Evolutionary conservation across 2,888 invertebrate genomes (phyloP), one percentile per base, ranked within the genome.

Genomic region (Globia sparganii): DNA sequence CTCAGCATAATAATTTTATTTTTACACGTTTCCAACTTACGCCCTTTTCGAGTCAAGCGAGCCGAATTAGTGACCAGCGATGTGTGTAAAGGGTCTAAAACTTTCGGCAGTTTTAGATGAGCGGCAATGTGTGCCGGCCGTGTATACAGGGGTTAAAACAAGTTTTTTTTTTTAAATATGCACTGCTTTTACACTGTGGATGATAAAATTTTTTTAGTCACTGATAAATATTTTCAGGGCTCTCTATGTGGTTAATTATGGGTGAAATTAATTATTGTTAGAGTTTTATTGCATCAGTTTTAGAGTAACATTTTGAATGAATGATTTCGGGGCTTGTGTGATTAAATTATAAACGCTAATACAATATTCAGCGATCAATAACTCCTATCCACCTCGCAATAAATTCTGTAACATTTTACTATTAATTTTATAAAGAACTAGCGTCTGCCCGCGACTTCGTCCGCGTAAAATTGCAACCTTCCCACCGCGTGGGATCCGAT

Each of bases 61-160:
- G 74, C 86, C 95, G 95, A 94, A 96, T 96, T 92, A 94, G 94
- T 94, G 93, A 86, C 88, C 96, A 95, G 86, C 92, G 95, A 94
- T 94, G 96, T 96, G 95, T 95, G 92, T 94, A 91, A 96, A 94
- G 94, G 95, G 95, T 90, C 94, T 92, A 93, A 95, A 95, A 95
- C 91, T 94, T 94, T 95, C 92, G 94, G 91, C 93, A 91, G 92
- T 92, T 93, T 92, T 91, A 91, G 92, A 91, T 87, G 88, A 90
- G 90, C 90, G 89, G 80, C 86, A 75, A 80, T 79, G 90, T 88
- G 81, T 73, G 76, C 78, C 81, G 77, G 81, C 85, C 90, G 90
- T 90, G 89, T 86, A 88, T 78, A 86, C 90, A 92, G 92, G 92
- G 92, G 91, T 92, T 93, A 92, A 88, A 88, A 93, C 88, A 90